Conservation (phyloP, 2,113 vertebrate species). For the Proteles cristata region DNA sequence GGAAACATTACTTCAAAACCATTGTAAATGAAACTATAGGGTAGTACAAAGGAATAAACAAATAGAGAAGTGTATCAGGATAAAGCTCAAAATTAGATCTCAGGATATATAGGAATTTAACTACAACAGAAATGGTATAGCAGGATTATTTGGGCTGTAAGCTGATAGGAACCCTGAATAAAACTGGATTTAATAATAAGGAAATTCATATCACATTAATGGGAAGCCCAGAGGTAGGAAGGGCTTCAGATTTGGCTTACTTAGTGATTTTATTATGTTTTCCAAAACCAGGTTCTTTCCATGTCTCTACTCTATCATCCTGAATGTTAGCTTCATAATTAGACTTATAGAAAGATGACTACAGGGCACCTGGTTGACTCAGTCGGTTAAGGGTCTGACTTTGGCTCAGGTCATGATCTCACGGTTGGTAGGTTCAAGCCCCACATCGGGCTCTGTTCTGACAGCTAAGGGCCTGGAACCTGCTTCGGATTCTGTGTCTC, state of each 20-base stretch:
- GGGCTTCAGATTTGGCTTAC: not conserved
- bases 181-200: not conserved
- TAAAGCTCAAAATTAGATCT: not conserved
- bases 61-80: not conserved
- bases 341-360: not conserved
- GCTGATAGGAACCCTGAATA: not conserved
- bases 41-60: constrained; percentile 27
- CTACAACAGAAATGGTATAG: not conserved
- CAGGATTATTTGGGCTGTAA: not conserved
- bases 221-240: not conserved
- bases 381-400: too few species aligned
- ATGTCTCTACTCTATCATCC: not conserved
- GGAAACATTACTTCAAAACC: not conserved
- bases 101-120: not conserved
- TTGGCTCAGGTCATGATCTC: too few species aligned
- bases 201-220: not conserved
- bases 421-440: too few species aligned
- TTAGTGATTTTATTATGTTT: not conserved
- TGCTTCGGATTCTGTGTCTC: too few species aligned
- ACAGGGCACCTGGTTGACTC: not conserved
- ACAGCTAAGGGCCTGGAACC: too few species aligned
- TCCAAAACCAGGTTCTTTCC: not conserved
- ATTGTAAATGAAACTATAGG: not conserved
- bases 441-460: too few species aligned
- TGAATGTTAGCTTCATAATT: not conserved